Evolutionary conservation across 2,797 vertebrate species (phyloP), one percentile per base, ranked within the genome.

Genomic region (Siniperca undulata): DNA sequence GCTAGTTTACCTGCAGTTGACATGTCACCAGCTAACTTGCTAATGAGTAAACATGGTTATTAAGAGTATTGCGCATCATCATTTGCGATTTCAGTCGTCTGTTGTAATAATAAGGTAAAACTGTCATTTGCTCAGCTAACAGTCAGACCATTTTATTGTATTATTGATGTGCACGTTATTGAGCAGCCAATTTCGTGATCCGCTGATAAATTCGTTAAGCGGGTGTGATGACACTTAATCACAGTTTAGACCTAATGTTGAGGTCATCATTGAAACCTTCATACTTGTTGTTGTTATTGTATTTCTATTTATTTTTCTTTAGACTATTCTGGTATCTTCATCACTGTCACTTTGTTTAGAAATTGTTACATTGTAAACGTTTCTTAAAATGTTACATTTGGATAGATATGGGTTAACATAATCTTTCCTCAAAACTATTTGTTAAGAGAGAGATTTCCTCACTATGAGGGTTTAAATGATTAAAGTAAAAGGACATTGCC

Each of bases 21-120:
- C 52, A 71, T 77, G 74, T 36, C 78, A 34, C 27, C 68, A 27
- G 86, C 70, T 88, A 86, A 90, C 79, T 85, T 84, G 82, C 70
- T 85, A 80, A 60, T 76, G 55, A 89, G 56, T 90, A 68, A 68
- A 70, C 24, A 1, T 59, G 27, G 55, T 72, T 58, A 42, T 78
- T 68, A 24, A 30, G 4, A 34, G 8, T 7, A 9, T 19, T 70
- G 24, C 14, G 17, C 7, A 1, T 22, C 4, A 5, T 11, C 69
- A 8, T 56, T 20, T 40, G 20, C 6, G 2, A 14, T 59, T 61
- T 5, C 9, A 24, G 9, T 1, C 38, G 0, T 30, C 0, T 48
- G 30, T 30, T n/a, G 6, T 24, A 0, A 7, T 34, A 8, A 22
- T 20, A 19, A 5, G 9, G 11, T 20, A 22, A 64, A 58, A 44